These are phyloP conservation scores for Trachelipus rathkii DNA, from an alignment of 1,140 invertebrate species.

Conservation along the genomic window DNA sequence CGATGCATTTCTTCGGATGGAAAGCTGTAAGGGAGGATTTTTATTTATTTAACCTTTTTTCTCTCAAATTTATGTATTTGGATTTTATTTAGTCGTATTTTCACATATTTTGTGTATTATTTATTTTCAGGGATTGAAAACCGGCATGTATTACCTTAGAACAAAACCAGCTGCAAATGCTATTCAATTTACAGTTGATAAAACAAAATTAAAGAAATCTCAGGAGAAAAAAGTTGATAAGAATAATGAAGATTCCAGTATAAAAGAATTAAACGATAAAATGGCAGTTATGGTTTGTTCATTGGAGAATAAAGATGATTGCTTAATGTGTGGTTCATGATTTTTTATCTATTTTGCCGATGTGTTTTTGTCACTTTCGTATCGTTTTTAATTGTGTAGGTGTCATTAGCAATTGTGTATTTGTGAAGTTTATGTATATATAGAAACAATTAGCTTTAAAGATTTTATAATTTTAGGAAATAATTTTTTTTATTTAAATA, in stretches of 20 bases:
- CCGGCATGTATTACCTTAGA: conserved; percentile 97
- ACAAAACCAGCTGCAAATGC: conserved; percentile 94
- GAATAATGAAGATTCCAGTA: conserved; percentile 48
- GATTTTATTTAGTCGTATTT: conserved; percentile 23
- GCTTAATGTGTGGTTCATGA: conserved; percentile 61
- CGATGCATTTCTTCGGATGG: conserved; percentile 99
- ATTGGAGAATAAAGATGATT: conserved; percentile 85
- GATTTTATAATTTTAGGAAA: too few species aligned
- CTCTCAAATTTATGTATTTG: conserved; percentile 30
- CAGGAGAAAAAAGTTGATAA: conserved; percentile 19
- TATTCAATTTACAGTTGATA: conserved; percentile 97
- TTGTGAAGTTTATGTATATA: too few species aligned
- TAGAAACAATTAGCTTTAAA: too few species aligned
- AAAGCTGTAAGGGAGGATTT: conserved; percentile 62
- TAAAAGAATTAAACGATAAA: conserved; percentile 49
- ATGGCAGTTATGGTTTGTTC: conserved; percentile 80
- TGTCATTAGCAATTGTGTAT: too few species aligned
- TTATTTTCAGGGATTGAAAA: conserved; percentile 77
- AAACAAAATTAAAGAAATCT: conserved; percentile 62
- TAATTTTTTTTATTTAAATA: too few species aligned
- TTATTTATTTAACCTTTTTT: background rate
- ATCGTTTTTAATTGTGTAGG: too few species aligned
- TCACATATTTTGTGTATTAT: conserved; percentile 20
- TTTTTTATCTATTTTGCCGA: background rate
- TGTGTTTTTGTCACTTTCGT: too few species aligned